These are phyloP conservation scores for Therioaphis trifolii DNA, from an alignment of 2,888 invertebrate genomes.

Conservation along the genomic window DNA sequence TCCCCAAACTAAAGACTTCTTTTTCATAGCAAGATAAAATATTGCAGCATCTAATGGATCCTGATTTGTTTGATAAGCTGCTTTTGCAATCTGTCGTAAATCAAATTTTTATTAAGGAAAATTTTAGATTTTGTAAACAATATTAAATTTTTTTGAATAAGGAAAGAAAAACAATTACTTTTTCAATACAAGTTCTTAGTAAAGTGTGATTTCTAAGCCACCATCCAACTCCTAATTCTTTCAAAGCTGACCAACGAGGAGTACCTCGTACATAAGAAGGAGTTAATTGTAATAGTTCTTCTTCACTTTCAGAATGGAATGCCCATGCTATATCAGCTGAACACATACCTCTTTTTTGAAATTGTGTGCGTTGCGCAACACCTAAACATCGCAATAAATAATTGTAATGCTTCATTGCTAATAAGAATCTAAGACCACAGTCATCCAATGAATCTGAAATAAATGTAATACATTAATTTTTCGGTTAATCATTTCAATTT, in stretches of 20 bases:
- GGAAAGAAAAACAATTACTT: constrained; percentile 69
- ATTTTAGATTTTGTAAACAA: constrained; percentile 9
- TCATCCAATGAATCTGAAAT: constrained; percentile 87
- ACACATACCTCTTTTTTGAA: constrained; percentile 88
- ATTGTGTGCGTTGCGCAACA: constrained; percentile 84
- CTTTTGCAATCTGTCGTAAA: constrained; percentile 80
- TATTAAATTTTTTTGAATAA: neutral
- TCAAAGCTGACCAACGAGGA: constrained; percentile 88
- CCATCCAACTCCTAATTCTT: constrained; percentile 94
- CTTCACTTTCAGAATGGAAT: constrained; percentile 97
- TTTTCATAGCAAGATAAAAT: constrained; percentile 97
- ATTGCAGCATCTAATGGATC: constrained; percentile 98
- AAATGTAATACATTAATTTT: neutral
- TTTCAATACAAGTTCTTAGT: constrained; percentile 87
- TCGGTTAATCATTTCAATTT: neutral
- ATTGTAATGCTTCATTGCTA: constrained; percentile 98
- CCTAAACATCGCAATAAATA: constrained; percentile 94
- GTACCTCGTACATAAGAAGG: constrained; percentile 88
- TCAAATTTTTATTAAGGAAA: neutral
- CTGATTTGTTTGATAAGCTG: constrained; percentile 89
- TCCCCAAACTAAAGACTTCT: constrained; percentile 96
- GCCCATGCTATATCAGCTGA: constrained; percentile 98
- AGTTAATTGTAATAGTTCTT: constrained; percentile 89
- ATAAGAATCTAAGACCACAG: constrained; percentile 93
- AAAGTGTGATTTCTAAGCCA: constrained; percentile 90